Evolutionary conservation across 2,888 invertebrate species (phyloP).

Genomic region (Cordylochernes scorpioides): DNA sequence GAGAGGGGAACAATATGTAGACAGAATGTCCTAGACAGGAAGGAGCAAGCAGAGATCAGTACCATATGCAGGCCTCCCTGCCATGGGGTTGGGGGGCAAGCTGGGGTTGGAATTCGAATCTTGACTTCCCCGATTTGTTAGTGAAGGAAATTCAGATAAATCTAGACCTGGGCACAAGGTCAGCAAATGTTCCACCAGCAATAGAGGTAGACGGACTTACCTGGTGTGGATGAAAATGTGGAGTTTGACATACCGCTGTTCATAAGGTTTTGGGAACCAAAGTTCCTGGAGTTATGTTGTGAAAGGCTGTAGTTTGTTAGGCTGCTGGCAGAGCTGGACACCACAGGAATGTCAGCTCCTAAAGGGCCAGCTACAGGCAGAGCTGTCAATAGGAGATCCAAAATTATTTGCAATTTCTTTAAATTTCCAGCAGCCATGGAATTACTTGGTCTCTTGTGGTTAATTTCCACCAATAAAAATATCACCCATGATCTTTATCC

Average conservation of each 20-base stretch:
- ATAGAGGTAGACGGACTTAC: constrained; percentile 12
- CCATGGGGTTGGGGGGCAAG: constrained; percentile 30
- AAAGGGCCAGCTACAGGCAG: too few species aligned
- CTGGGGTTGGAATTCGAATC: constrained; percentile 11
- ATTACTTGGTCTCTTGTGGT: too few species aligned
- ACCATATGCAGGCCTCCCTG: constrained; percentile 78
- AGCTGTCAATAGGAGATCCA: too few species aligned
- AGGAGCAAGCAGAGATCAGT: too few species aligned
- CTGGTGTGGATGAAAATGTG: constrained; percentile 10
- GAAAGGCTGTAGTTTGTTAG: constrained; percentile 7
- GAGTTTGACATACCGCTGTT: constrained; percentile 7
- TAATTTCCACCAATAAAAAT: too few species aligned
- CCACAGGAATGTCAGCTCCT: too few species aligned
- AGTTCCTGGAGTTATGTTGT: constrained; percentile 7
- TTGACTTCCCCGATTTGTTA: constrained; percentile 38
- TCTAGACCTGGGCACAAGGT: constrained; percentile 29
- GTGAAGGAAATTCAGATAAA: constrained; percentile 70
- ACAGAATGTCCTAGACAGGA: neutral
- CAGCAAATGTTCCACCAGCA: neutral
- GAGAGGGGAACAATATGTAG: too few species aligned
- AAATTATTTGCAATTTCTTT: too few species aligned
- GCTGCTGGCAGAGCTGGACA: too few species aligned
- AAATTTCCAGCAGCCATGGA: too few species aligned
- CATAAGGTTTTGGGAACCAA: constrained; percentile 5
- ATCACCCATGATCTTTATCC: too few species aligned